These are phyloP conservation scores for Zhengitettix transpicula DNA, from an alignment of 2,888 invertebrate genomes.

Conservation along the genomic window DNA sequence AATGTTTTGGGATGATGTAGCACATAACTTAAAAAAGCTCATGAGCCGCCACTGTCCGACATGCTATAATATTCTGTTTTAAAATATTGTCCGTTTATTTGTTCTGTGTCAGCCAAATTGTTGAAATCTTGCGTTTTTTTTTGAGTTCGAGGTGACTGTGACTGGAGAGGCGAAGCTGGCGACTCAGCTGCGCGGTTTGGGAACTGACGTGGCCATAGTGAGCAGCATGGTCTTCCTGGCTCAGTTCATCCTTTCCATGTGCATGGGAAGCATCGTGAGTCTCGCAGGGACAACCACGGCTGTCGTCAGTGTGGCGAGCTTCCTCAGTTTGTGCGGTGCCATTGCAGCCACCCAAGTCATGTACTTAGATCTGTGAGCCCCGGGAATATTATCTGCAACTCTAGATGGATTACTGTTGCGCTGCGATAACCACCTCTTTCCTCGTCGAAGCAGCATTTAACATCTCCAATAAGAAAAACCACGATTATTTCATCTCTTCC, in stretches of 20 bases:
- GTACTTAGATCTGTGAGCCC: conserved; percentile 63
- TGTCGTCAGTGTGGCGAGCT: conserved; percentile 70
- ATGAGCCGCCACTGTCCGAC: too few relatives aligned
- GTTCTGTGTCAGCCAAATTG: conserved; percentile 10
- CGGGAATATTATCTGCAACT: not conserved
- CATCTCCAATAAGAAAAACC: too few relatives aligned
- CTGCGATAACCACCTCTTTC: too few relatives aligned
- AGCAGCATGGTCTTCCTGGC: conserved; percentile 93
- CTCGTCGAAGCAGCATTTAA: too few relatives aligned
- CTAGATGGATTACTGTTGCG: too few relatives aligned
- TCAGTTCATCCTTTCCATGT: conserved; percentile 76
- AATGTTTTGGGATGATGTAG: too few relatives aligned
- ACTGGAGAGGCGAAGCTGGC: conserved; percentile 37
- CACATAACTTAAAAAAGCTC: too few relatives aligned
- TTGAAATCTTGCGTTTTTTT: conserved; percentile 8
- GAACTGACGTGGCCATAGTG: conserved; percentile 87
- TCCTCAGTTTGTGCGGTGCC: conserved; percentile 72
- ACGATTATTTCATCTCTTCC: too few relatives aligned
- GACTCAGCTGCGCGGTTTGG: conserved; percentile 66
- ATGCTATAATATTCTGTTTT: conserved; percentile 1
- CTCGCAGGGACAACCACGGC: conserved; percentile 71
- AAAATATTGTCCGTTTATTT: too few relatives aligned
- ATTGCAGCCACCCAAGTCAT: conserved; percentile 72
- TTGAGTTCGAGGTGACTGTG: conserved; percentile 41
- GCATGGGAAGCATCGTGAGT: conserved; percentile 71